Percentiles rank a stretch among this genome's conserved stretches.
Conservation (phyloP, 2,888 invertebrate genomes). For the Erebia palarica region DNA sequence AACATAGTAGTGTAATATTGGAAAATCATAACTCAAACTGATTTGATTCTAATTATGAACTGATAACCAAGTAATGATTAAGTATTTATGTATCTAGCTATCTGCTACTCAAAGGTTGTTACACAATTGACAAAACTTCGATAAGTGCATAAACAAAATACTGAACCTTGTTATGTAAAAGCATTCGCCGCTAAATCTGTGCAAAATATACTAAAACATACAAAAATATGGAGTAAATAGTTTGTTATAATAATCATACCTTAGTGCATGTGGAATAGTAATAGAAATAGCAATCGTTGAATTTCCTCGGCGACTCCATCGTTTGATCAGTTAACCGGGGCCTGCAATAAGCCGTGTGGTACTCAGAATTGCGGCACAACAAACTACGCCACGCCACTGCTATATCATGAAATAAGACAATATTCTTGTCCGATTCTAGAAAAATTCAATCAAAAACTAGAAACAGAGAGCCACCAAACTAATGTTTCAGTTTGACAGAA, state of each 20-base stretch:
- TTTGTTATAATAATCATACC: conserved; percentile 73
- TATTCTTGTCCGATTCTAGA: conserved; percentile 4
- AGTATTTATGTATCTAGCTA: background rate
- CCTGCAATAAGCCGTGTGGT: conserved; percentile 57
- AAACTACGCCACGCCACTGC: conserved; percentile 49
- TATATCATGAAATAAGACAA: conserved; percentile 48
- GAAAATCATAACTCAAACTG: background rate
- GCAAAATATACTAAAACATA: background rate
- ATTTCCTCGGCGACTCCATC: conserved; percentile 88
- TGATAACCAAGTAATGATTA: background rate
- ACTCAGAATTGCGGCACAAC: conserved; percentile 39
- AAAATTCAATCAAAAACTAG: conserved; percentile 26
- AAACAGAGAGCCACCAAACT: conserved; percentile 48
- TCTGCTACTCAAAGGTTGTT: conserved; percentile 20
- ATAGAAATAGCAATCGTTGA: conserved; percentile 94
- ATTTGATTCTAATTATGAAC: background rate
- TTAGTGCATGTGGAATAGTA: conserved; percentile 93
- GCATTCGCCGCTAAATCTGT: conserved; percentile 15
- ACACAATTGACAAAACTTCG: conserved; percentile 33
- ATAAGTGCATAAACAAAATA: conserved; percentile 32
- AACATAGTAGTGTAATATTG: background rate
- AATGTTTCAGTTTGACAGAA: conserved; percentile 72
- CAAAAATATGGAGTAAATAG: background rate
- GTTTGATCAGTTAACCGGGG: conserved; percentile 65
- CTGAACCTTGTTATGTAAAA: conserved; percentile 30